Evolutionary conservation across 1,140 invertebrate genomes (phyloP).

Genomic region (Hycleus phaleratus): DNA sequence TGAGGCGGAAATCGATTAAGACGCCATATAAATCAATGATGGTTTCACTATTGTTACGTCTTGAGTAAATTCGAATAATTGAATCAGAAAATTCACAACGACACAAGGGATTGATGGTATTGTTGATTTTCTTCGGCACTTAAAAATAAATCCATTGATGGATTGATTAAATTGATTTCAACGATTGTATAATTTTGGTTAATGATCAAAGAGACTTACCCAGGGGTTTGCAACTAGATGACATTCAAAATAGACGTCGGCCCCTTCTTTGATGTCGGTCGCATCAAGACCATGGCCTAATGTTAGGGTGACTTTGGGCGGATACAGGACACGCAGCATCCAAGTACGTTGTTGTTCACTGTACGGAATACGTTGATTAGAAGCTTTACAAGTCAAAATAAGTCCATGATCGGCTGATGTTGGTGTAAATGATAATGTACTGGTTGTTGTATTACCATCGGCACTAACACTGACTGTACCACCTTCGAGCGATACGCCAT

Average conservation of each 20-base stretch:
- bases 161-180: no score
- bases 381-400: slow-evolving; percentile 56
- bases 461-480: slow-evolving; percentile 41
- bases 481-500: slow-evolving; percentile 37
- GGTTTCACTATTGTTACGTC: no score
- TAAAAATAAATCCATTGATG: no score
- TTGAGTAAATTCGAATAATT: no score
- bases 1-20: no score
- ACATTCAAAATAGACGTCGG: slow-evolving; percentile 55
- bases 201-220: slow-evolving; percentile 29
- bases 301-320: slow-evolving; percentile 38
- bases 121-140: no score
- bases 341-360: slow-evolving; percentile 55
- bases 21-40: no score
- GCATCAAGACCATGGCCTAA: slow-evolving; percentile 37
- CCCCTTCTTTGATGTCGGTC: slow-evolving; percentile 37
- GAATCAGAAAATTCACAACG: no score
- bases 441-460: slow-evolving; percentile 83
- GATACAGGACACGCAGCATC: slow-evolving; percentile 51
- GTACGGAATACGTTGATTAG: slow-evolving; percentile 55
- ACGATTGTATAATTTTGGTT: not conserved
- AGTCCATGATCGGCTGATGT: slow-evolving; percentile 68
- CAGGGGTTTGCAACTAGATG: slow-evolving; percentile 51
- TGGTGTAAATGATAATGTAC: slow-evolving; percentile 67
- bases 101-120: no score